phyloP scores from a whole-genome alignment of 92 coral and sea anemone species.

The Umimayanthus chanpuru region DNA sequence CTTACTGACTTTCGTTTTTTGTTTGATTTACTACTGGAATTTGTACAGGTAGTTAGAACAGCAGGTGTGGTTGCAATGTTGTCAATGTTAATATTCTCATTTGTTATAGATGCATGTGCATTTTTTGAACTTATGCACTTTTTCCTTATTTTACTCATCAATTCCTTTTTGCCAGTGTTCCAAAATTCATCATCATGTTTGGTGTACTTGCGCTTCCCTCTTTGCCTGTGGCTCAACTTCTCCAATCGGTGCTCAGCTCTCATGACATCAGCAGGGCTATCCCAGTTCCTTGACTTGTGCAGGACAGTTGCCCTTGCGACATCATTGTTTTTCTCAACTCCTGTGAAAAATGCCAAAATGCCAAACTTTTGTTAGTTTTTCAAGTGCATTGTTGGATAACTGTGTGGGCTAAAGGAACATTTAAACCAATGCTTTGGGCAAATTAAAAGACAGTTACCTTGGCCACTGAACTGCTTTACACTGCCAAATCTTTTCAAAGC shows the following conservation, averaged over 20 bases:
- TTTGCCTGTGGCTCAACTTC: slow-evolving; percentile 35
- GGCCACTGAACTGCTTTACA: slow-evolving; percentile 65
- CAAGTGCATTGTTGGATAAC: slow-evolving; percentile 10
- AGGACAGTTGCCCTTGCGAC: slow-evolving; percentile 53
- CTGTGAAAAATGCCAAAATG: slow-evolving; percentile 20
- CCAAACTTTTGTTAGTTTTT: slow-evolving; percentile 2
- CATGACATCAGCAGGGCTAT: slow-evolving; percentile 62
- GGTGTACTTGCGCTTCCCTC: slow-evolving; percentile 41
- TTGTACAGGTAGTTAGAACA: slow-evolving; percentile 7
- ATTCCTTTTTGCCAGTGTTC: slow-evolving; percentile 38
- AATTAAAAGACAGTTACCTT: slow-evolving; percentile 41
- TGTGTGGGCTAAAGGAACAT: slow-evolving; percentile 11
- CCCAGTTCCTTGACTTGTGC: slow-evolving; percentile 64
- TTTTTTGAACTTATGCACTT: background rate
- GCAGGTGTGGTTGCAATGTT: background rate
- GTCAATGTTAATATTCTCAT: slow-evolving; percentile 2
- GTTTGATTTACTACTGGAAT: background rate
- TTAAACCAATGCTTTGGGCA: slow-evolving; percentile 1
- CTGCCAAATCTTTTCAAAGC: slow-evolving; percentile 47
- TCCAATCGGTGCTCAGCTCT: slow-evolving; percentile 49
- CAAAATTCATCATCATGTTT: slow-evolving; percentile 52
- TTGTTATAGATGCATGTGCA: background rate
- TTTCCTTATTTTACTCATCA: slow-evolving; percentile 14
- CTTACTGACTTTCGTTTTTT: too few relatives aligned
- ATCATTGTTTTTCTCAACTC: slow-evolving; percentile 64